These are phyloP conservation scores for Strigamia maritima DNA, from an alignment of 2,888 invertebrate species.

Conservation along the genomic window DNA sequence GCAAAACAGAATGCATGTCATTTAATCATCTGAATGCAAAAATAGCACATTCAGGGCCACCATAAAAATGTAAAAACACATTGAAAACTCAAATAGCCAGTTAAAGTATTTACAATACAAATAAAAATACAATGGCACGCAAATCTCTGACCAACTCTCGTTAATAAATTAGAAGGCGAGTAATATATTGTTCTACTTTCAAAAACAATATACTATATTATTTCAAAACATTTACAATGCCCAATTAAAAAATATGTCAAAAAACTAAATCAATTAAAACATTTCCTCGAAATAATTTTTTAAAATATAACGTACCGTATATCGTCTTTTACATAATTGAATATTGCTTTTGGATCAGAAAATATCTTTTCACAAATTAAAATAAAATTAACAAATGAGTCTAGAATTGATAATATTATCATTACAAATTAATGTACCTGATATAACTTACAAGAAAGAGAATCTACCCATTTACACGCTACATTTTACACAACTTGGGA, in stretches of 20 bases:
- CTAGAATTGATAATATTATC: not conserved
- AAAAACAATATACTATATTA: not conserved
- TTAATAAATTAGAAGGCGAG: slow-evolving; percentile 26
- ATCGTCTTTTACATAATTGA: slow-evolving; percentile 5
- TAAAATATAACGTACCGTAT: too few species aligned
- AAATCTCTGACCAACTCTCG: slow-evolving; percentile 3
- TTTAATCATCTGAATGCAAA: slow-evolving; percentile 24
- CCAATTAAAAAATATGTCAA: not conserved
- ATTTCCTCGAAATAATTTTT: too few species aligned
- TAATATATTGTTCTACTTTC: not conserved
- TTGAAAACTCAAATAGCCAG: not conserved
- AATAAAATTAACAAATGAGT: not conserved
- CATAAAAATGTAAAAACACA: not conserved
- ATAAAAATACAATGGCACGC: not conserved
- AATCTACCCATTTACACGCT: not conserved
- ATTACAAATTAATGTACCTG: not conserved
- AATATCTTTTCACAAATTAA: slow-evolving; percentile 1
- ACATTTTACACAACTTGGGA: not conserved
- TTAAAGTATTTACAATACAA: slow-evolving; percentile 17
- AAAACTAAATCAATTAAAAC: not conserved
- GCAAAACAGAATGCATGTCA: slow-evolving; percentile 3
- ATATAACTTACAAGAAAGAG: not conserved
- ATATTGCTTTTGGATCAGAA: slow-evolving; percentile 9
- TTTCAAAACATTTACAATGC: not conserved
- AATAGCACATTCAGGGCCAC: slow-evolving; percentile 10